phyloP scores from a whole-genome alignment of 2,113 vertebrate species.

The Gallinago undulata region DNA sequence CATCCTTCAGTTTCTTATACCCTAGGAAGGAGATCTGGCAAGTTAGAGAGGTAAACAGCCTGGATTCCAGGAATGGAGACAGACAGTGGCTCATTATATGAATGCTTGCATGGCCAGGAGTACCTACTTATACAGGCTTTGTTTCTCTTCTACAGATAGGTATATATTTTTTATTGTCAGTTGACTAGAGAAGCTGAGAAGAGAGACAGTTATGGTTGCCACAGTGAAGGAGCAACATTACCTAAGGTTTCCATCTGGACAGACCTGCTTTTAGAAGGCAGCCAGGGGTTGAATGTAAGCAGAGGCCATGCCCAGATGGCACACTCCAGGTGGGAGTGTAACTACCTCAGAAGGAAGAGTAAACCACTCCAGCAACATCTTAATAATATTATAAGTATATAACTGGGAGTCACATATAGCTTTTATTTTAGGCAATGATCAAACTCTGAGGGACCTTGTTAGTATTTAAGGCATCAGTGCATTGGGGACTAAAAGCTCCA shows the following conservation, averaged over 20 bases:
- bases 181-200: not conserved
- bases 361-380: constrained; percentile 40
- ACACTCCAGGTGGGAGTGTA: not conserved
- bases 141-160: not conserved
- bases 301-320: not conserved
- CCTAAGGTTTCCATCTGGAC: not conserved
- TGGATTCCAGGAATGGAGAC: constrained; percentile 25
- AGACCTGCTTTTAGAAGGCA: not conserved
- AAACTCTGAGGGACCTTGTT: constrained; percentile 69
- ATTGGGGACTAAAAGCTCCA: constrained; percentile 66
- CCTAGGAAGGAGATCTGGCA: constrained; percentile 17
- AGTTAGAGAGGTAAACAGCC: constrained; percentile 32
- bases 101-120: not conserved
- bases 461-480: constrained; percentile 84
- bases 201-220: not conserved
- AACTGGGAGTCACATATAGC: constrained; percentile 27
- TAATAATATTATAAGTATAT: constrained; percentile 8
- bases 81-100: not conserved
- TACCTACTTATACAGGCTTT: not conserved
- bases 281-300: not conserved
- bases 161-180: not conserved
- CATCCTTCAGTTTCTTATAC: constrained; percentile 27
- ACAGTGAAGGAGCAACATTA: not conserved
- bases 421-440: constrained; percentile 67
- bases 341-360: not conserved